These are phyloP conservation scores for Chloroceryle inda DNA, from an alignment of 2,797 vertebrate species.

Conservation along the genomic window DNA sequence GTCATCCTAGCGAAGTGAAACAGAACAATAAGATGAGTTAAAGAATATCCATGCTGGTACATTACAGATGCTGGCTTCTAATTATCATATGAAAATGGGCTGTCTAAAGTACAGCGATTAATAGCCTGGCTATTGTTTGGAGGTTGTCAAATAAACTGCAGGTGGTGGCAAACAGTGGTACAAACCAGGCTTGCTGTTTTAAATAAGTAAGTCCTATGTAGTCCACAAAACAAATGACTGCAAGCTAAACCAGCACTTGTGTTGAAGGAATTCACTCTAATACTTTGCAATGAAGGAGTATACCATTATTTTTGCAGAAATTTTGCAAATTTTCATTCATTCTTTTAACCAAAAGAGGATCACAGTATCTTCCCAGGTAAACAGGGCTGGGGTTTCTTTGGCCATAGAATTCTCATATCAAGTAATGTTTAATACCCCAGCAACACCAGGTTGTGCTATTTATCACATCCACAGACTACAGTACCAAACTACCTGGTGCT, in stretches of 20 bases:
- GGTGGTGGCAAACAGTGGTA: not conserved
- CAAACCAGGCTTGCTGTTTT: not conserved
- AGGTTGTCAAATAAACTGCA: not conserved
- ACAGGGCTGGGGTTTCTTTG: not conserved
- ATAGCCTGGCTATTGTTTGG: not conserved
- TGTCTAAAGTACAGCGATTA: not conserved
- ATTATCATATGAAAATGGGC: not conserved
- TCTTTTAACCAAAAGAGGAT: not conserved
- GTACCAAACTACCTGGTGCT: not conserved
- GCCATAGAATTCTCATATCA: not conserved
- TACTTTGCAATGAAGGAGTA: not conserved
- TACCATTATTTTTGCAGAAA: not conserved
- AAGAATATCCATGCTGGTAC: not conserved
- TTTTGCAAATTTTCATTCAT: not conserved
- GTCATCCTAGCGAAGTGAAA: not conserved
- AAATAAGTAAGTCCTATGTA: not conserved
- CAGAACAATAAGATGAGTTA: not conserved
- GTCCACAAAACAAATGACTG: not conserved
- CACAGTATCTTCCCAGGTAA: not conserved
- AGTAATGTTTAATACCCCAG: not conserved
- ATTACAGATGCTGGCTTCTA: not conserved
- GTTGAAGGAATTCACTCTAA: not conserved
- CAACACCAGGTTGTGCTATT: not conserved
- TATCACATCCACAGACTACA: not conserved
- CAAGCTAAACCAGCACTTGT: not conserved